Conservation (phyloP, 2,113 vertebrate species). For the Hydropotes inermis region DNA sequence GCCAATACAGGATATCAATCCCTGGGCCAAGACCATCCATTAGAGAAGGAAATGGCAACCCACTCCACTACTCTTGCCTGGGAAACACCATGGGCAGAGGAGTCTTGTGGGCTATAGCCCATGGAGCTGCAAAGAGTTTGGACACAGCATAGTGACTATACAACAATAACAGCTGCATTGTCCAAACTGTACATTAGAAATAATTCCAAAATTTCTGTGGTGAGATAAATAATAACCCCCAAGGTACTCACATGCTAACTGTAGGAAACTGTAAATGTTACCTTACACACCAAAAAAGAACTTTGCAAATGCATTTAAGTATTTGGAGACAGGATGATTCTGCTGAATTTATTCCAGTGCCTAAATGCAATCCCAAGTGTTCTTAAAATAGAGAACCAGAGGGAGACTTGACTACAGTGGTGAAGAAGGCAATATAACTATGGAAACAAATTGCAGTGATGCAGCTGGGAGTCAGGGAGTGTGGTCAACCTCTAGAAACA, state of each 20-base stretch:
- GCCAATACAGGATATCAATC: neutral
- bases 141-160: neutral
- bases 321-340: neutral
- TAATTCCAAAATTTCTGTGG: neutral
- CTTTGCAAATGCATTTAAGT: neutral
- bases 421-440: neutral
- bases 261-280: neutral
- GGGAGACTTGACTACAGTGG: neutral
- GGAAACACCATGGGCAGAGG: neutral
- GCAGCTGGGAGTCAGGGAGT: rapidly evolving
- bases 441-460: neutral
- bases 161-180: neutral
- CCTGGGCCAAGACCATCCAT: neutral
- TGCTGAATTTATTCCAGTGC: neutral
- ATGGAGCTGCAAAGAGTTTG: neutral
- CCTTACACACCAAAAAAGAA: neutral
- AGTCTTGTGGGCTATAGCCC: neutral
- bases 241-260: neutral
- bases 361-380: neutral
- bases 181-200: neutral
- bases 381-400: neutral
- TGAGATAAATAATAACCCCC: neutral
- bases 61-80: neutral
- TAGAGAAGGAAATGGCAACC: neutral
- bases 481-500: neutral